Base-by-base conservation (phyloP, 2,113 vertebrate species). In the Prochilodus magdalenae region DNA sequence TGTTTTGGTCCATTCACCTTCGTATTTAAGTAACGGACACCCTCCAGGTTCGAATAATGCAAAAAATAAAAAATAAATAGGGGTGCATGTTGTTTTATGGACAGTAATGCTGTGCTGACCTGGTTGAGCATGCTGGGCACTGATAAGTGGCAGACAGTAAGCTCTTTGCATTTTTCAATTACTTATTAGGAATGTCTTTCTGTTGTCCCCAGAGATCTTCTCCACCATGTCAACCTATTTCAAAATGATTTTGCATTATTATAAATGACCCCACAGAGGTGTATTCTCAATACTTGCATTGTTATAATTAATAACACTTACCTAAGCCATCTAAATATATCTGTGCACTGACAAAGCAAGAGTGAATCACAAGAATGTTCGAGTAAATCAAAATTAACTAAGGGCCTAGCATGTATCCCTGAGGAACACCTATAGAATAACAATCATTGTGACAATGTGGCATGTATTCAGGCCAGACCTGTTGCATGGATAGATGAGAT, bases 341-440 rank as follows among this genome's bases (percentile, higher is more conserved):
- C 22, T 65, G 40, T 80, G 49, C 70, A 22, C 65, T 53, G 69
- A 73, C 70, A 73, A 73, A 65, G 59, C 44, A 36, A 24, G 15
- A 69, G 49, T 16, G 24, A 70, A 70, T 57, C 70, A 59, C 24
- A 0, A 65, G 44, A 20, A 33, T 71, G 77, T 79, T 65, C 24
- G 59, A 80, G 70, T 73, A 71, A 71, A 79, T 71, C 51, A 15
- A 71, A 71, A 71, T 71, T 79, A 60, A 55, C 12, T 30, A 70
- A 71, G 59, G 51, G 66, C 5, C 53, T 60, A 59, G 77, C 26
- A 71, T 49, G 33, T 53, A 71, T 71, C 53, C 66, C 66, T 47
- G 66, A 79, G 77, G 77, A 40, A 60, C 33, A 71, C 67, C 77
- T 79, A 60, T 13, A 30, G 66, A 63, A 72, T 62, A 33, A 62